Evolutionary conservation across 2,113 vertebrate species (phyloP), one percentile per base, ranked within the genome.

Genomic region (Dasyornis broadbenti): DNA sequence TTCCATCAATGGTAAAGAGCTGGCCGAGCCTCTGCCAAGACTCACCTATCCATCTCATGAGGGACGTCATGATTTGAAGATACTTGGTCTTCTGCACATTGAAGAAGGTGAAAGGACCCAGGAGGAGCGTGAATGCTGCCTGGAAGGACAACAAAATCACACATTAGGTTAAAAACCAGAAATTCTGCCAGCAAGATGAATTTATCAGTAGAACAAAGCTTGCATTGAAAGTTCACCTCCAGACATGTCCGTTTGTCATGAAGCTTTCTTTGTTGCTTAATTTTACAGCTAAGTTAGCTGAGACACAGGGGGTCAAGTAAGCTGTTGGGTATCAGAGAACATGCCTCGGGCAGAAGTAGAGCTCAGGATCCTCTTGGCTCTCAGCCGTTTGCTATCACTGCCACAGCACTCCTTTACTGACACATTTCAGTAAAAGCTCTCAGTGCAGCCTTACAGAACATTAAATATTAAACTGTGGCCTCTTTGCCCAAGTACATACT

Each of bases 41-140:
- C 99, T 99, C 97, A 99, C 99, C 99, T 26, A 99, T 98, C 99
- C 99, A 99, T 86, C 99, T 98, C 99, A 99, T 99, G 57, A 99
- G 96, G 2, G 99, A 99, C 2, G 99, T 99, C 96, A 99, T 95
- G 91, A 99, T 99, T 96, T 99, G 99, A 24, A 99, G 99, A 76
- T 99, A 99, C 93, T 99, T 99, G 59, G 99, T 99, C 97, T 99
- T 99, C 98, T 99, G 99, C 54, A 99, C 99, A 7, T 98, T 99
- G 95, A 99, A 99, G 98, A 99, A 99, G 77, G 99, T 98, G 95
- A 99, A 99, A 5, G 99, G 99, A n/a, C 99, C 99, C 71, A 99
- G 94, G 27, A 99, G 92, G 23, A 99, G 92, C 1, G 98, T 98
- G 97, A 99, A 99, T 16, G 97, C 78, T 28, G 97, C 98, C 99